phyloP scores from a whole-genome alignment of 2,888 invertebrate species.

The Choristoneura rosaceana region DNA sequence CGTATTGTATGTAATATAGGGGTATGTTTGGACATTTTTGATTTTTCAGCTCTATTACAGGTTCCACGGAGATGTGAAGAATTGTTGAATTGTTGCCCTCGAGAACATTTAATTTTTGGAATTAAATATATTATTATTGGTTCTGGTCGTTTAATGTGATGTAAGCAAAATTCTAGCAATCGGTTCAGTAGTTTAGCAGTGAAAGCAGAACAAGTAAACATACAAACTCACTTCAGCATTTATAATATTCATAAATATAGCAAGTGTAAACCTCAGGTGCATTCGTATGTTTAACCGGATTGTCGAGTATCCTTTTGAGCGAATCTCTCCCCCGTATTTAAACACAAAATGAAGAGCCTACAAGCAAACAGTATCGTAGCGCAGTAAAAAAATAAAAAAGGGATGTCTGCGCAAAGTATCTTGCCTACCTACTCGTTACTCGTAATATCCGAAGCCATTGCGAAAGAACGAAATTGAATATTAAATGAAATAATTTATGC shows the following conservation, averaged over 20 bases:
- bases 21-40: too few relatives aligned
- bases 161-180: too few relatives aligned
- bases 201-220: too few relatives aligned
- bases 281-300: conserved; percentile 63
- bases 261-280: conserved; percentile 61
- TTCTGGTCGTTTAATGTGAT: too few relatives aligned
- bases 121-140: too few relatives aligned
- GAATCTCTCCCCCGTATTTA: conserved; percentile 78
- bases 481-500: conserved; percentile 87
- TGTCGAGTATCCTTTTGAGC: conserved; percentile 74
- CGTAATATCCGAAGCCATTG: conserved; percentile 71
- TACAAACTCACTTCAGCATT: background rate
- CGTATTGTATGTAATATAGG: too few relatives aligned
- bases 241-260: background rate
- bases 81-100: too few relatives aligned
- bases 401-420: conserved; percentile 78
- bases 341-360: conserved; percentile 81
- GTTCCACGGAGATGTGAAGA: too few relatives aligned
- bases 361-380: conserved; percentile 79
- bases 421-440: conserved; percentile 60
- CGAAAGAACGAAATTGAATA: conserved; percentile 85
- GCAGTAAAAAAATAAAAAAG: conserved; percentile 70
- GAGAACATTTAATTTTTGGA: too few relatives aligned
- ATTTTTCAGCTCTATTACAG: too few relatives aligned
- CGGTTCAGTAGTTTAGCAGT: too few relatives aligned